phyloP scores from a whole-genome alignment of 2,888 invertebrate genomes.

The Caprella mutica region DNA sequence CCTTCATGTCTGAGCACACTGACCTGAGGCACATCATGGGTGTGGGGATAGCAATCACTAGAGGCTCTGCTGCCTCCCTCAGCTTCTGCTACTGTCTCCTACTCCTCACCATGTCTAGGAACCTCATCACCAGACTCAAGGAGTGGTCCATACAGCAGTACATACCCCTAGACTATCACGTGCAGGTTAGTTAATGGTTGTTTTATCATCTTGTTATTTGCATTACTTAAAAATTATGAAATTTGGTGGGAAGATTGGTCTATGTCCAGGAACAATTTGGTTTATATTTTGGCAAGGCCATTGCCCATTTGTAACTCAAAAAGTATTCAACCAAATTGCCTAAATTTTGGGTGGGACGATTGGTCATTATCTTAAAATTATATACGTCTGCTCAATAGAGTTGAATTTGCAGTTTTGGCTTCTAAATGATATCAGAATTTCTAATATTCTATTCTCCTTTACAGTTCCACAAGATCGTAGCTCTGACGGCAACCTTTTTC shows the following conservation, averaged over 20 bases:
- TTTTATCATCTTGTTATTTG: no score
- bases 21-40: conserved; percentile 95
- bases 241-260: no score
- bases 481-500: conserved; percentile 86
- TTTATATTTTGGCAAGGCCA: no score
- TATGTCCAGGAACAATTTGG: no score
- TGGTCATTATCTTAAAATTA: background rate
- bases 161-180: conserved; percentile 85
- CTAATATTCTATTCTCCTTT: conserved; percentile 1
- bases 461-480: conserved; percentile 93
- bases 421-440: background rate
- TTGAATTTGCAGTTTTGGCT: background rate
- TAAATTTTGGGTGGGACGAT: background rate
- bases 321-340: background rate
- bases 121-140: conserved; percentile 81
- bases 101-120: conserved; percentile 81
- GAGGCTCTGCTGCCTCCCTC: conserved; percentile 84
- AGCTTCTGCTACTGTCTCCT: conserved; percentile 89
- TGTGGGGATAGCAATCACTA: conserved; percentile 85
- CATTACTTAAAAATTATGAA: background rate
- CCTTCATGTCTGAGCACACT: conserved; percentile 90
- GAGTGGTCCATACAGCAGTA: conserved; percentile 89
- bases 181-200: conserved; percentile 41
- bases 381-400: no score
- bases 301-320: no score